These are phyloP conservation scores for Harpegnathos saltator DNA, from an alignment of 1,140 invertebrate genomes.

Conservation along the genomic window DNA sequence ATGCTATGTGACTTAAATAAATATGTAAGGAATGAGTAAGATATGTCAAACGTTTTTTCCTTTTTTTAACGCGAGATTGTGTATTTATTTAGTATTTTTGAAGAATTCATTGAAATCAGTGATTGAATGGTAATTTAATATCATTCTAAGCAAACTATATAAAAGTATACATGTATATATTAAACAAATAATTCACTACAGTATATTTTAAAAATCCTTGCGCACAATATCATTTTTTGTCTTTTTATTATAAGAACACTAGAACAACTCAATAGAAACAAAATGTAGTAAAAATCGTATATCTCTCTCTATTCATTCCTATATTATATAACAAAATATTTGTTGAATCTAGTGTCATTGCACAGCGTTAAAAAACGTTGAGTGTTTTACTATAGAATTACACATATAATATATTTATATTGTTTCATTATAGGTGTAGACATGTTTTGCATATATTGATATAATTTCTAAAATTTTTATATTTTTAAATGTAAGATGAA, in stretches of 20 bases:
- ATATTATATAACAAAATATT: conserved; percentile 12
- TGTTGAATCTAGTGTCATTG: conserved; percentile 17
- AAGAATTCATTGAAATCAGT: background rate
- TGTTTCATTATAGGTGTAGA: conserved; percentile 35
- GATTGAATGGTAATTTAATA: background rate
- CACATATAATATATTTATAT: conserved; percentile 28
- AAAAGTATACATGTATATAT: background rate
- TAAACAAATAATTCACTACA: conserved; percentile 22
- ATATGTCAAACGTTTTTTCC: conserved; percentile 21
- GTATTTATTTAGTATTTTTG: conserved; percentile 1
- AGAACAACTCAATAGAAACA: background rate
- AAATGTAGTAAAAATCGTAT: conserved; percentile 24
- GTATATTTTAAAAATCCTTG: conserved; percentile 34
- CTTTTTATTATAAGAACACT: conserved; percentile 42
- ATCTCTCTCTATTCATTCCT: conserved; percentile 12
- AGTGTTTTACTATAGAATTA: conserved; percentile 33
- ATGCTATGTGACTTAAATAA: conserved; percentile 43
- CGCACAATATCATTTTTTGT: conserved; percentile 47
- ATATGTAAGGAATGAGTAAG: conserved; percentile 49
- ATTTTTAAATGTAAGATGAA: background rate
- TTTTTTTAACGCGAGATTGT: background rate
- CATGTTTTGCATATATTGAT: conserved; percentile 1
- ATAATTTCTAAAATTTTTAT: conserved; percentile 11
- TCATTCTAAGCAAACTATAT: background rate
- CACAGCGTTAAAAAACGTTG: conserved; percentile 1